These are phyloP conservation scores for Oryzias woworae DNA, from an alignment of 2,113 vertebrate species.

Conservation along the genomic window DNA sequence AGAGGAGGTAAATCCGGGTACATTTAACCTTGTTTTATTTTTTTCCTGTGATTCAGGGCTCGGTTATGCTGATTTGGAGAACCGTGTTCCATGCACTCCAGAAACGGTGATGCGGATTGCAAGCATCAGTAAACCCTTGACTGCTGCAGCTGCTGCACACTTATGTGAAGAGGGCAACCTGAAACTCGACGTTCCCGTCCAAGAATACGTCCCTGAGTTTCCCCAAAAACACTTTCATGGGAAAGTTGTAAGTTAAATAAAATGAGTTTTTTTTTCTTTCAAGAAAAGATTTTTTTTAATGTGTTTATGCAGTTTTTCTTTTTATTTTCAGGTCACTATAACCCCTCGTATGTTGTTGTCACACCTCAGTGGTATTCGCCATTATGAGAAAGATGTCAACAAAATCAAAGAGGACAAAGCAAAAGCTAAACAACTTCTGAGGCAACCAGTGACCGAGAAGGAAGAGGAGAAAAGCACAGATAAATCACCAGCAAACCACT, in stretches of 20 bases:
- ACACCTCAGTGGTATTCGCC: conserved; percentile 95
- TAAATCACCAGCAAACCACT: conserved; percentile 62
- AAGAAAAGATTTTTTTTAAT: not conserved
- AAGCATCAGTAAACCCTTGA: conserved; percentile 96
- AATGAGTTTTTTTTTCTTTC: not conserved
- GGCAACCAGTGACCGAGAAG: conserved; percentile 63
- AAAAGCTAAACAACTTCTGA: conserved; percentile 81
- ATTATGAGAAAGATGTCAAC: conserved; percentile 92
- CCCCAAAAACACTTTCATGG: conserved; percentile 91
- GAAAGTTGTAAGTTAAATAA: conserved; percentile 81
- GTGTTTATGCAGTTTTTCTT: not conserved
- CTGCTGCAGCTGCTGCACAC: conserved; percentile 87
- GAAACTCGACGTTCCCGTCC: conserved; percentile 90
- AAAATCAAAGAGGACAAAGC: conserved; percentile 87
- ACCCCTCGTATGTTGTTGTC: conserved; percentile 90
- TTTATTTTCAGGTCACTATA: conserved; percentile 83
- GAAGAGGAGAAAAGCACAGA: conserved; percentile 59
- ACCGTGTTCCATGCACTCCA: conserved; percentile 85
- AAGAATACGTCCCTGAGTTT: conserved; percentile 95
- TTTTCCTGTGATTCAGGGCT: conserved; percentile 74
- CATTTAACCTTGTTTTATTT: no score
- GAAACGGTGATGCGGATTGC: conserved; percentile 93
- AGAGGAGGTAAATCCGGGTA: not conserved
- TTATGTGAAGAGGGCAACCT: conserved; percentile 91
- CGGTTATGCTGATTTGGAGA: conserved; percentile 94